Base-by-base conservation (phyloP, 2,888 invertebrate species). In the Alloplasta piceator region DNA sequence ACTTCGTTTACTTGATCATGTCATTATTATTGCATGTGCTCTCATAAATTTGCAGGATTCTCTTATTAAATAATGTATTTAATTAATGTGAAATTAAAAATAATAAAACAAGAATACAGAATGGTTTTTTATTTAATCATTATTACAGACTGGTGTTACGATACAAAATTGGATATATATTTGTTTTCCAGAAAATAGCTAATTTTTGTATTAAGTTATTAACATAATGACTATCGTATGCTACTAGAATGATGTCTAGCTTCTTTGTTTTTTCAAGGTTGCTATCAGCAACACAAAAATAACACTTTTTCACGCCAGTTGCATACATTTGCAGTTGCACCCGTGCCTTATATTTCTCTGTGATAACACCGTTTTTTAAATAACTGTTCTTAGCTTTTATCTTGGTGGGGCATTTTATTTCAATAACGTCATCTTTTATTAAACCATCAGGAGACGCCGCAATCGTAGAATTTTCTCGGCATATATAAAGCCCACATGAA, bases 251-350 rank as follows among this genome's bases (percentile, higher is more conserved):
- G 5, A 55, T 6, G 7, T 16, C 5, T 16, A 55, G 1, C 14
- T 74, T 55, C 67, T 84, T 71, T 50, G 43, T 76, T 52, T 41
- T 56, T 43, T 82, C 80, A 70, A 82, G 84, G 68, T 80, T 46
- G 55, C 60, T 6, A 48, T 74, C 50, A 38, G 74, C 74, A 14
- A 74, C 56, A 26, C 74, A 74, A 50, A 66, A 74, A 14, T 16
- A 74, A 55, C 64, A 6, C 6, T 55, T 67, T 55, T 74, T 66
- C 4, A 48, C 14, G 3, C 73, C 52, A 6, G 52, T 52, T 12
- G 83, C 56, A 61, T 60, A 68, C 86, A 86, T 86, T 75, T 86
- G 84, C 5, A 85, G 39, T 63, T 85, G 79, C 26, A 86, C 50
- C 68, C 85, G 85, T 7, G 76, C 78, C 7, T 56, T 61, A 67